Evolutionary conservation across 2,797 vertebrate genomes (phyloP).

Genomic region (Microctenopoma stevenorrisi): DNA sequence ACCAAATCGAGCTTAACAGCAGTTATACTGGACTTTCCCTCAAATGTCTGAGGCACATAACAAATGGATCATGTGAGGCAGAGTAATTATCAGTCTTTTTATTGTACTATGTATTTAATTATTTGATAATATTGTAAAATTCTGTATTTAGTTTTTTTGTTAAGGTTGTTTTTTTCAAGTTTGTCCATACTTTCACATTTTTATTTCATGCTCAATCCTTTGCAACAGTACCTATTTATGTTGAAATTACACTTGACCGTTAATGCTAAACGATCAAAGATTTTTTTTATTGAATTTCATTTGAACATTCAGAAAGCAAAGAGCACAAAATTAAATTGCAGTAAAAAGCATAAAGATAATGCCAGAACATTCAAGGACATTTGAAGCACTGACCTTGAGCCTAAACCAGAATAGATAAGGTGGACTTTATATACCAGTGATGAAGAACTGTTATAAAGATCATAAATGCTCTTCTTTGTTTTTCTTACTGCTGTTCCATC

Average conservation of each 20-base stretch:
- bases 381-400: constrained; percentile 18
- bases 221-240: constrained; percentile 16
- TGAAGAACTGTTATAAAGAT: constrained; percentile 5
- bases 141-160: constrained; percentile 16
- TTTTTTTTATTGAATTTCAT: constrained; percentile 10
- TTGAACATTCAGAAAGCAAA: constrained; percentile 25
- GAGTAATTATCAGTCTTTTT: constrained; percentile 12
- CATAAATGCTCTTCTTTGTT: not conserved
- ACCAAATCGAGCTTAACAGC: constrained; percentile 39
- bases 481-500: constrained; percentile 8
- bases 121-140: constrained; percentile 33
- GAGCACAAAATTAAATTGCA: constrained; percentile 7
- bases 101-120: constrained; percentile 49
- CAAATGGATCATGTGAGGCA: not conserved
- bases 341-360: not conserved
- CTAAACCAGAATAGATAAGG: constrained; percentile 13
- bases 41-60: constrained; percentile 9
- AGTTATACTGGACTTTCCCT: constrained; percentile 13
- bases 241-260: constrained; percentile 9
- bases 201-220: constrained; percentile 7
- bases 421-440: constrained; percentile 7
- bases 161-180: not conserved
- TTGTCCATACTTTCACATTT: constrained; percentile 5
- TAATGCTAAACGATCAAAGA: constrained; percentile 10
- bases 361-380: constrained; percentile 3